Evolutionary conservation across 2,797 vertebrate genomes (phyloP).

Genomic region (Notamacropus eugenii): DNA sequence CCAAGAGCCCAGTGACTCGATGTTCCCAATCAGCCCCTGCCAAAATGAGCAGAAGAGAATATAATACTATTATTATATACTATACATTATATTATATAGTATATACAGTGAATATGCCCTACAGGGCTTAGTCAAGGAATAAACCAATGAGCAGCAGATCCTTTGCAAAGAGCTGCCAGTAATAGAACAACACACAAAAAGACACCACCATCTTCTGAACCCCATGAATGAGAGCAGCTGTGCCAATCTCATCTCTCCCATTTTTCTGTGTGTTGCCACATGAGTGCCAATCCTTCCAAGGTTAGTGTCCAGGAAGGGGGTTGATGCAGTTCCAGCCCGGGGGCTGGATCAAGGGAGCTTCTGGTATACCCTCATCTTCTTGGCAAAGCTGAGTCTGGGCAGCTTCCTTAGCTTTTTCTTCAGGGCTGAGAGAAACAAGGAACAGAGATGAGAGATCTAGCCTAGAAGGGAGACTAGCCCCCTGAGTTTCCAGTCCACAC

Average conservation of each 20-base stretch:
- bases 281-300: not conserved
- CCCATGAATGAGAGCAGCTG: not conserved
- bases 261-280: not conserved
- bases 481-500: not conserved
- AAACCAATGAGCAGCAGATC: not conserved
- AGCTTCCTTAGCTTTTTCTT: slow-evolving; percentile 49
- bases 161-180: not conserved
- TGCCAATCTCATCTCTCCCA: not conserved
- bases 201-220: not conserved
- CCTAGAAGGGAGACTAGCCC: not conserved
- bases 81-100: no score
- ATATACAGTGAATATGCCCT: not conserved
- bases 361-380: slow-evolving; percentile 21
- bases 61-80: not conserved
- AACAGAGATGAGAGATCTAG: not conserved
- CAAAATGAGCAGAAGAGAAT: not conserved
- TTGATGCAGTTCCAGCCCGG: not conserved
- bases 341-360: slow-evolving; percentile 17
- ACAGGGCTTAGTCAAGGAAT: not conserved
- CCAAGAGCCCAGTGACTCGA: not conserved
- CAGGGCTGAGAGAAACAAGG: slow-evolving; percentile 63
- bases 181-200: not conserved
- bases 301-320: not conserved
- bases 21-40: not conserved
- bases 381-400: not conserved